These are phyloP conservation scores for Microcebus griseorufus DNA, from an alignment of 2,113 vertebrate species.

Conservation along the genomic window DNA sequence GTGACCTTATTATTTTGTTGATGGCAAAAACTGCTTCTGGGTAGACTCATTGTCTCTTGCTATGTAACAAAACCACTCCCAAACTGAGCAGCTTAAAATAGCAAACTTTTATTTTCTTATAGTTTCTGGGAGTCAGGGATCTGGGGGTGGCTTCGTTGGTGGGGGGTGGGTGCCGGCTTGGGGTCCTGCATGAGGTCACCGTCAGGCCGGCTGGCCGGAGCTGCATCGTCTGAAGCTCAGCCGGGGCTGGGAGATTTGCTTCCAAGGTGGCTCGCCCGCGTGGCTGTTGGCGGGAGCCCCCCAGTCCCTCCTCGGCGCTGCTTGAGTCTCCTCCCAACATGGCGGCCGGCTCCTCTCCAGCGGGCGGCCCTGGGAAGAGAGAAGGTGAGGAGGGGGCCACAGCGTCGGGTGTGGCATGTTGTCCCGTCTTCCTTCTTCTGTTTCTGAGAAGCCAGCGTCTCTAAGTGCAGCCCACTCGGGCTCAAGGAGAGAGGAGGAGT, in stretches of 20 bases:
- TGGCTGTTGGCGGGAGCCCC: background rate
- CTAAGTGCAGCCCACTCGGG: background rate
- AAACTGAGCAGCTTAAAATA: background rate
- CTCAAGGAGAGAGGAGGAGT: background rate
- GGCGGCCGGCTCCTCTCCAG: accelerated
- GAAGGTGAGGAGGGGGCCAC: background rate
- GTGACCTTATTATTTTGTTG: background rate
- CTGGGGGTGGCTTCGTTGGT: background rate
- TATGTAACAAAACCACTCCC: background rate
- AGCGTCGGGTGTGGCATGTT: background rate
- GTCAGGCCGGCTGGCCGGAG: too few relatives aligned
- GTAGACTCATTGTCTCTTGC: background rate
- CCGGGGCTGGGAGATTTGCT: background rate
- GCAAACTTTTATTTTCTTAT: background rate
- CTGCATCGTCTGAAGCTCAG: background rate
- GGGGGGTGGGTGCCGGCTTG: background rate
- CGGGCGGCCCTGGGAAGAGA: background rate
- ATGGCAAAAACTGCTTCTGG: background rate
- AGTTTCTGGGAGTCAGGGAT: background rate
- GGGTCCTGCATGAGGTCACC: background rate
- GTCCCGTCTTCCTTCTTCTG: background rate
- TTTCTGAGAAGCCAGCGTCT: background rate
- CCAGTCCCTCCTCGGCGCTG: accelerated
- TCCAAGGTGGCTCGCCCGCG: background rate
- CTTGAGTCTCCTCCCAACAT: too few relatives aligned